Evolutionary conservation across 64 coral and sea anemone genomes (phyloP), one percentile per base, ranked within the genome.

Genomic region (Stylophora pistillata): DNA sequence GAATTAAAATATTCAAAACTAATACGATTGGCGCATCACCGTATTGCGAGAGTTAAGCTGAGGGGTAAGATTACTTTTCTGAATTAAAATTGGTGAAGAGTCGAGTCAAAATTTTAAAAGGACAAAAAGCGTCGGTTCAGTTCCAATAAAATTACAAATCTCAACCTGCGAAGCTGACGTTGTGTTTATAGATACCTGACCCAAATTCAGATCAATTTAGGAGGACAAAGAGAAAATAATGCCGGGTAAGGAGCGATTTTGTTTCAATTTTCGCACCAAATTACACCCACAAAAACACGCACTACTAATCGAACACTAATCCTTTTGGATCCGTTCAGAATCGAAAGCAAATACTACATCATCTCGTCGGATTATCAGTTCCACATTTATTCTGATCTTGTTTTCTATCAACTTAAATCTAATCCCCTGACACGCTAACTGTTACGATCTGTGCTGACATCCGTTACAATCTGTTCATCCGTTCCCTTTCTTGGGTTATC

Each of bases 171-270:
- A 26, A 79, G 56, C 55, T 79, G 27, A 59, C 77, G 59, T 79
- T 57, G 31, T 79, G 53, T 79, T 79, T 60, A 10, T 61, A 79
- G 77, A 79, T 79, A 79, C 77, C 9, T 79, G 77, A 79, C 77
- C 15, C n/a, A 79, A 60, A 79, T 79, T 79, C 23, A 79, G 77
- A 79, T 79, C 77, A 58, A 55, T 79, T 60, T 79, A 25, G 77
- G 23, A 79, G 77, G 77, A 59, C 16, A 79, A 58, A 58, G 55
- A 79, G 26, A 79, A 58, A 61, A 32, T 79, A 79, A 47, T 7
- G 37, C 4, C 7, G 77, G 77, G 77, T 79, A 79, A 79, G 77
- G 16, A 56, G 59, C 58, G 77, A 29, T 26, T 60, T 58, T 79
- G 25, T 15, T 53, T 76, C 73, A 2, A 28, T 79, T 79, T 79